phyloP scores from a whole-genome alignment of 2,888 invertebrate species.

The Dicycla oo region DNA sequence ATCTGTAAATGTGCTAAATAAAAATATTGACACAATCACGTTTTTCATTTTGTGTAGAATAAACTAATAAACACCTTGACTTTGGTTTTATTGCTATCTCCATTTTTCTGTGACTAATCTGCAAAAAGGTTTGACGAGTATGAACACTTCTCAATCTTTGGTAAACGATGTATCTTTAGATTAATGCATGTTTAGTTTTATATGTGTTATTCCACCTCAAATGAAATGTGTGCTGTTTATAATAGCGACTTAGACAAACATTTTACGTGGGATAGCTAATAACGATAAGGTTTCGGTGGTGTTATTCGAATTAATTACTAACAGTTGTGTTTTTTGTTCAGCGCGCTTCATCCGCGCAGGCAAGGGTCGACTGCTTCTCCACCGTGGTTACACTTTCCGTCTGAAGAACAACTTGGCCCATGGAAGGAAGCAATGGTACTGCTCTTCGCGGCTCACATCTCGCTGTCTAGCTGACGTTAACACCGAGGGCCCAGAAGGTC shows the following conservation, averaged over 20 bases:
- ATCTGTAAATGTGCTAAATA: slow-evolving; percentile 69
- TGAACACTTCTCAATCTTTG: slow-evolving; percentile 11
- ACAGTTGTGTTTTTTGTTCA: slow-evolving; percentile 67
- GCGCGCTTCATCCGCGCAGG: slow-evolving; percentile 89
- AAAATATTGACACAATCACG: slow-evolving; percentile 58
- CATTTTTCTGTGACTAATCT: neutral
- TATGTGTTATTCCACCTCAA: slow-evolving; percentile 37
- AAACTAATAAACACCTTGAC: slow-evolving; percentile 13
- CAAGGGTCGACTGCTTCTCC: slow-evolving; percentile 85
- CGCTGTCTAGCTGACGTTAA: slow-evolving; percentile 88
- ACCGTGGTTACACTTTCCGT: slow-evolving; percentile 88
- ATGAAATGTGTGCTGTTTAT: slow-evolving; percentile 7
- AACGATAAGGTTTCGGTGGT: slow-evolving; percentile 20
- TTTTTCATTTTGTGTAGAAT: slow-evolving; percentile 64
- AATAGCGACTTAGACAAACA: neutral
- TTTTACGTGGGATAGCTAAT: slow-evolving; percentile 45
- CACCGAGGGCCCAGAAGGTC: slow-evolving; percentile 88
- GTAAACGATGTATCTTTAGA: neutral
- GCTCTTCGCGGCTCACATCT: slow-evolving; percentile 87
- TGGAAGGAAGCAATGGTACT: slow-evolving; percentile 89
- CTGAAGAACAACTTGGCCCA: slow-evolving; percentile 89
- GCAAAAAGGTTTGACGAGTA: slow-evolving; percentile 26
- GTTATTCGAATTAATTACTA: slow-evolving; percentile 51
- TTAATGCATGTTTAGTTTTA: slow-evolving; percentile 50
- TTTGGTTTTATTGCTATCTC: slow-evolving; percentile 53